These are phyloP conservation scores for Cryptoblepharus egeriae DNA, from an alignment of 2,797 vertebrate species.

Conservation along the genomic window DNA sequence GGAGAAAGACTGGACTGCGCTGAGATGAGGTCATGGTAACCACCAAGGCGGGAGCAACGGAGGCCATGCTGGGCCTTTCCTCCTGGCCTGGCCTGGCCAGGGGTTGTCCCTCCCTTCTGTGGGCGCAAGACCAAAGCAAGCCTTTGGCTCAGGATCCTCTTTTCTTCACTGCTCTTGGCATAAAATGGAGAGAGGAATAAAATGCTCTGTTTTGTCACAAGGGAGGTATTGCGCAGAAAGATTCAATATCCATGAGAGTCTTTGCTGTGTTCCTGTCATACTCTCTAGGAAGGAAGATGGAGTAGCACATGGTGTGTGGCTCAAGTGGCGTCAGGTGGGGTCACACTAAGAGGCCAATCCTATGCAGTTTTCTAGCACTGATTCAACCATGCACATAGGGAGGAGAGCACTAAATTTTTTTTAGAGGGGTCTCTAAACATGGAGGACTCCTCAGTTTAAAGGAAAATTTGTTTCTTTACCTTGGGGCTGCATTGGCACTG, in stretches of 20 bases:
- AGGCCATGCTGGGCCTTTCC: constrained; percentile 24
- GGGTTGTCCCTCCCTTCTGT: background rate
- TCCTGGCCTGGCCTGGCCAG: background rate
- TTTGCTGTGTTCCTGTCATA: fast-evolving
- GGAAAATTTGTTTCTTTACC: too few relatives aligned
- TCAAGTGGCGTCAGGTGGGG: too few relatives aligned
- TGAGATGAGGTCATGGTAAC: constrained; percentile 11
- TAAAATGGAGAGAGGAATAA: background rate
- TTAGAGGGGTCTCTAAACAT: too few relatives aligned
- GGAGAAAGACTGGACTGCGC: background rate
- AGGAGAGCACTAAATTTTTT: too few relatives aligned
- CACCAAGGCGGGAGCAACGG: background rate
- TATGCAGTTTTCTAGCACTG: too few relatives aligned
- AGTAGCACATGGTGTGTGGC: background rate
- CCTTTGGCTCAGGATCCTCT: background rate
- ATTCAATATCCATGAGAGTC: background rate
- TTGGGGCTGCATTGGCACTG: too few relatives aligned
- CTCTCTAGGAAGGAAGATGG: background rate
- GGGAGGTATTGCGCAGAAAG: background rate
- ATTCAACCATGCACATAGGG: too few relatives aligned
- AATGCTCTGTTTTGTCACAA: background rate
- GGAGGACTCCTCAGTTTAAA: too few relatives aligned
- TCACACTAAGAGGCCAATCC: too few relatives aligned
- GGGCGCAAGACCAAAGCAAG: background rate
- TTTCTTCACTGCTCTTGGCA: background rate